These are phyloP conservation scores for Argyrosomus japonicus DNA, from an alignment of 2,113 vertebrate genomes.

Conservation along the genomic window DNA sequence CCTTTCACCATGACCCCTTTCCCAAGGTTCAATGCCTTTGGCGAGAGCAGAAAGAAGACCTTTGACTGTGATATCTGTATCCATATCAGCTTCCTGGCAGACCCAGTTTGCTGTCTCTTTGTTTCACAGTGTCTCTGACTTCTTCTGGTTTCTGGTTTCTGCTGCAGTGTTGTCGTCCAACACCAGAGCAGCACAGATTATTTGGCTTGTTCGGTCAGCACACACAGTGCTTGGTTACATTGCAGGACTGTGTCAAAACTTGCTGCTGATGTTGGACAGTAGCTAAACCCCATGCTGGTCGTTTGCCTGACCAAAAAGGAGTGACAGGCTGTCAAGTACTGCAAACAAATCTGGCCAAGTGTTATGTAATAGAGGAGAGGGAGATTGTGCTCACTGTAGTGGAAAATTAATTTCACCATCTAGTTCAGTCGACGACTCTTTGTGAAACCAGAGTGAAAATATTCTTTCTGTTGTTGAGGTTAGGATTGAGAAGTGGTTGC, in stretches of 20 bases:
- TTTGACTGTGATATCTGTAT: constrained; percentile 52
- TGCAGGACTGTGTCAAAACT: background rate
- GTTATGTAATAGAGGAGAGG: constrained; percentile 24
- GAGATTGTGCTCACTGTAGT: constrained; percentile 12
- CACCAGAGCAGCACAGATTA: constrained; percentile 50
- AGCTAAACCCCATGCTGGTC: background rate
- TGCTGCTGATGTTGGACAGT: constrained; percentile 8
- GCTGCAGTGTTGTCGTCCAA: constrained; percentile 42
- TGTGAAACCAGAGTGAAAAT: constrained; percentile 13
- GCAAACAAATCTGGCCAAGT: constrained; percentile 17
- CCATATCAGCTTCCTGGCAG: constrained; percentile 53
- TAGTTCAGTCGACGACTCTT: background rate
- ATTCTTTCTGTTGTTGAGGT: constrained; percentile 6
- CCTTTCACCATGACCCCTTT: constrained; percentile 61
- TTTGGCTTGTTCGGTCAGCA: constrained; percentile 12
- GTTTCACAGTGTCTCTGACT: constrained; percentile 48
- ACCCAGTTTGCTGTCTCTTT: constrained; percentile 45
- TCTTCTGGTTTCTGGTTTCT: constrained; percentile 63
- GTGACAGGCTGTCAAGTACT: constrained; percentile 15
- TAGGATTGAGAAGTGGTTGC: background rate
- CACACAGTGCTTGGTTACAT: constrained; percentile 17
- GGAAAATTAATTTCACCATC: constrained; percentile 49
- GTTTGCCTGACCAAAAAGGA: constrained; percentile 16
- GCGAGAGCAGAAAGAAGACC: constrained; percentile 29
- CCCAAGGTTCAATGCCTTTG: constrained; percentile 48